Base-by-base conservation (phyloP, 2,888 invertebrate genomes). In the Callyntrura sp. region DNA sequence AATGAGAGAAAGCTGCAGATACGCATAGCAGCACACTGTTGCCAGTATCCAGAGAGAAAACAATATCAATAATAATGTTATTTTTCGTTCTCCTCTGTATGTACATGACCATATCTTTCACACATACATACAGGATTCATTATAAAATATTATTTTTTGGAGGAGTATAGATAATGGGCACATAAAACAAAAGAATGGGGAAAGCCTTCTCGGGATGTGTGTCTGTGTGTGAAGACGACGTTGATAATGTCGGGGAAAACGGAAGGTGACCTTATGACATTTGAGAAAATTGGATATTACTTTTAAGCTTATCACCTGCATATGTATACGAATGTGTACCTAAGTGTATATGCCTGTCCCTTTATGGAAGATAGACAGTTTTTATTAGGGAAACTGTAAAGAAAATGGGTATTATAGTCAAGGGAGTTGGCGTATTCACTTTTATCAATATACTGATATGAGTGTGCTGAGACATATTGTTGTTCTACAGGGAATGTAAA, bases 261-360 rank as follows among this genome's bases (percentile, higher is more conserved):
- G 17, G 73, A 65, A 90, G 81, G 85, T 90, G 90, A 90, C 90
- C 90, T 82, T 90, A 90, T 90, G 90, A 90, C 90, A 90, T 90
- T 90, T 90, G 25, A 43, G 73, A 90, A 90, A 85, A 90, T 90
- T 90, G 90, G 85, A 90, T 81, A 90, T 90, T 89, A 84, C 78
- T 65, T 78, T 79, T 62, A 62, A 48, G 79, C 85, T 83, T 45
- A 68, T 88, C 88, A 12, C 25, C 62, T 23, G 12, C 9, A 23
- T 62, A 1, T 45, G 17, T 45, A 48, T 73, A 48, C 6, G 23
- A 62, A 23, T 62, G 14, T 62, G 9, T 11, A 8, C 25, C 20
- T 51, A 17, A 9, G 4, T 25, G 25, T 76, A 11, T 51, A n/a
- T 73, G n/a, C n/a, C n/a, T n/a, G n/a, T n/a, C 2, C 70, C 20